phyloP scores from a whole-genome alignment of 2,113 vertebrate genomes.

The Strix aluco region DNA sequence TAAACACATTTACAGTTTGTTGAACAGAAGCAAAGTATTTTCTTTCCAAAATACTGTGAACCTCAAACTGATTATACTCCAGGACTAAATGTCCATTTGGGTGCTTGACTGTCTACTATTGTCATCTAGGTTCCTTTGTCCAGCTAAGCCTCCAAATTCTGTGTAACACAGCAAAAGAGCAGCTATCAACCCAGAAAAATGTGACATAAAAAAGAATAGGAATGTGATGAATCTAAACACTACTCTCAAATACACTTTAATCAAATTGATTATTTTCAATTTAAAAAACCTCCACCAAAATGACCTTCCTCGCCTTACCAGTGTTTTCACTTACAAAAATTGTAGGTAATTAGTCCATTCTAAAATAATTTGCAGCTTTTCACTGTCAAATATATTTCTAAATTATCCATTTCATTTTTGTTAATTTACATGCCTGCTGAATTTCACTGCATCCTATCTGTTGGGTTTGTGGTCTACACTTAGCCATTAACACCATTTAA shows the following conservation, averaged over 20 bases:
- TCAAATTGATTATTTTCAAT: neutral
- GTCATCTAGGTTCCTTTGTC: neutral
- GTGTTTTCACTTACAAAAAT: neutral
- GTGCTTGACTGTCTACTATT: neutral
- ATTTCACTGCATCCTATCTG: slow-evolving; percentile 1
- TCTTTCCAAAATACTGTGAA: neutral
- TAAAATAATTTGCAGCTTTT: slow-evolving; percentile 17
- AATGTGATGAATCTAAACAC: neutral
- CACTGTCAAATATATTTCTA: slow-evolving; percentile 1
- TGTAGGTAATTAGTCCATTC: neutral
- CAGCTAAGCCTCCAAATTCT: neutral
- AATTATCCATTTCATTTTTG: slow-evolving; percentile 15
- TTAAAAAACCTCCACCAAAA: neutral
- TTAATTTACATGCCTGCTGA: neutral
- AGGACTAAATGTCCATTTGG: neutral
- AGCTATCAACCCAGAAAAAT: neutral
- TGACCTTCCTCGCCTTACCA: neutral
- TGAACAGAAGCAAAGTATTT: neutral
- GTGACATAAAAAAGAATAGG: neutral
- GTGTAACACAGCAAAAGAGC: neutral
- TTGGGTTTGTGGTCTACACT: neutral
- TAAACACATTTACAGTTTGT: neutral
- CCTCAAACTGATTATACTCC: neutral
- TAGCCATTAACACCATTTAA: slow-evolving; percentile 44
- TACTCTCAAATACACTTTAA: neutral